Percentiles rank a stretch among this genome's conserved stretches.
phyloP scores from a whole-genome alignment of 30 jellyfish, hydroid and myxozoan species.

The Aurelia aurita region DNA sequence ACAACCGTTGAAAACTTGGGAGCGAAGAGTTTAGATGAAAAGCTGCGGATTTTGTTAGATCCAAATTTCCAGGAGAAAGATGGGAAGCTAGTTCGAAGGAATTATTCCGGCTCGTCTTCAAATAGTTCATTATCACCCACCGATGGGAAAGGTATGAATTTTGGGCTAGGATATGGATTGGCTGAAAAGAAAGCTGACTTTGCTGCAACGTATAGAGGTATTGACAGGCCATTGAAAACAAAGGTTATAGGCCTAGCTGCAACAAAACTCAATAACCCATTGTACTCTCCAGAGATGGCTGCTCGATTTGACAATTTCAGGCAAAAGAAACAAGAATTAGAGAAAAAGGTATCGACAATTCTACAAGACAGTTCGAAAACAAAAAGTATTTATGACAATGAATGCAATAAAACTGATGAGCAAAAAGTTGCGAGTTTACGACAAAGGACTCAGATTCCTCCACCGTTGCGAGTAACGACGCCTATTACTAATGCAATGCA shows the following conservation, averaged over 20 bases:
- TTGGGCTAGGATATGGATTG: neutral
- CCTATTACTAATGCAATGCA: constrained; percentile 25
- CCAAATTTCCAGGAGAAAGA: constrained; percentile 78
- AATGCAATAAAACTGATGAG: constrained; percentile 59
- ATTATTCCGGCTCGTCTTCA: constrained; percentile 37
- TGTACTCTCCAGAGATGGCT: constrained; percentile 83
- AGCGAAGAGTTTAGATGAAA: constrained; percentile 80
- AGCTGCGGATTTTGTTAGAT: constrained; percentile 64
- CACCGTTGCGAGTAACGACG: constrained; percentile 21
- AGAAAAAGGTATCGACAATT: constrained; percentile 83
- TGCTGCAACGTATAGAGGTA: constrained; percentile 75
- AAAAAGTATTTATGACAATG: constrained; percentile 59
- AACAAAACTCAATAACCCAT: constrained; percentile 45
- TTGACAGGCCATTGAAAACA: constrained; percentile 73
- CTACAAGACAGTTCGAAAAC: constrained; percentile 80
- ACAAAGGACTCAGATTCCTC: constrained; percentile 43
- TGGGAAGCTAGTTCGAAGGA: constrained; percentile 54
- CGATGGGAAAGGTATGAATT: constrained; percentile 7
- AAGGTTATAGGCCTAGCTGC: constrained; percentile 82
- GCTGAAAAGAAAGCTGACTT: constrained; percentile 53
- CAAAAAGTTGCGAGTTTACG: constrained; percentile 81
- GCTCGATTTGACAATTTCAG: constrained; percentile 84
- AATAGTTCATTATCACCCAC: constrained; percentile 31
- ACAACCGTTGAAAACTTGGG: constrained; percentile 61
- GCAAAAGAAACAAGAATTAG: constrained; percentile 85